Conservation (phyloP, 1,140 invertebrate genomes). For the Plodia interpunctella region DNA sequence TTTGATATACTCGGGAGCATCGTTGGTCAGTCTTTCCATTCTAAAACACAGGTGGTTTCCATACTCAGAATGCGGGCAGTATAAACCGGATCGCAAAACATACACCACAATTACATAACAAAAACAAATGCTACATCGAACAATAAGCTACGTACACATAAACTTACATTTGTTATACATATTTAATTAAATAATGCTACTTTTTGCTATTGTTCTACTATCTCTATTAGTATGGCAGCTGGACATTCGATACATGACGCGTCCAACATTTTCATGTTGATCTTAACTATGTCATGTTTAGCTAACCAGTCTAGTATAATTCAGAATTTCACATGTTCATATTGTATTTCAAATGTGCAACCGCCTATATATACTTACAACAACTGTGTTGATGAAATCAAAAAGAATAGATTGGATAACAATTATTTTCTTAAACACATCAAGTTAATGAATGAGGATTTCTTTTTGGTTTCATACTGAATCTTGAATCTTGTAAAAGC, state of each 20-base stretch:
- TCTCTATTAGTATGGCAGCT: not conserved
- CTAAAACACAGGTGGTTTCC: not conserved
- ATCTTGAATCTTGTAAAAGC: no score
- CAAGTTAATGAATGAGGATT: no score
- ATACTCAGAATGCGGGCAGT: not conserved
- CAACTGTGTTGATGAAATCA: not conserved
- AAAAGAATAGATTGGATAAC: no score
- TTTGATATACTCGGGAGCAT: not conserved
- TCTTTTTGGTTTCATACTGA: no score
- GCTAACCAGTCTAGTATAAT: no score
- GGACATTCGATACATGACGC: not conserved
- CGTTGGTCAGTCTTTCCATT: not conserved
- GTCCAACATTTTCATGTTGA: no score
- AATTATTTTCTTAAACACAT: no score
- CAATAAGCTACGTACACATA: conserved; percentile 1
- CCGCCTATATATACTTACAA: not conserved
- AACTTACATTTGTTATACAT: not conserved
- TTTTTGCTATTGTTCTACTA: not conserved
- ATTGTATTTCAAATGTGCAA: not conserved
- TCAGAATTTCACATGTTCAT: no score
- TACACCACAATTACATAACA: not conserved
- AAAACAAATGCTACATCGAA: not conserved
- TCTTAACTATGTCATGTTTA: no score
- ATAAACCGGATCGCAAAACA: not conserved
- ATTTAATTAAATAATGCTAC: not conserved